Evolutionary conservation across 2,888 invertebrate genomes (phyloP), one percentile per base, ranked within the genome.

Genomic region (Heteromyza rotundicornis): DNA sequence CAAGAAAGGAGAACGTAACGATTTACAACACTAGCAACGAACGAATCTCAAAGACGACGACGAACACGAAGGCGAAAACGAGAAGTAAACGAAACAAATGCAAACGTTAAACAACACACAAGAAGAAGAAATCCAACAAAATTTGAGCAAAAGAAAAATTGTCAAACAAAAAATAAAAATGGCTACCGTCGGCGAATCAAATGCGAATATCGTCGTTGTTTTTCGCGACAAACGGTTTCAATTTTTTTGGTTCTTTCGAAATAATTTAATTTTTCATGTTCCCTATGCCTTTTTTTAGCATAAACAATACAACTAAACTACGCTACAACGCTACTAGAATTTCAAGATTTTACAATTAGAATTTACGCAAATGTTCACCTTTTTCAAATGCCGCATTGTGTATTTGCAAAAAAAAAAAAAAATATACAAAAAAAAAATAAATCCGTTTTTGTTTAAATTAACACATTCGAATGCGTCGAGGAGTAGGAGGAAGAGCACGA

Each of bases 381-480:
- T 77, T 74, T 77, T 77, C 72, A 77, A 77, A 70, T 78, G 77
- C 73, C 78, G 77, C 78, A 78, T 77, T 74, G 72, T 74, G 14
- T 40, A n/a, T 40, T n/a, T 27, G 27, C 27, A 27, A 10, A 5
- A 5, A 27, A 27, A 27, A 27, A 27, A 27, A 27, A 27, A 7
- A 5, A 7, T 27, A 5, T 27, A 7, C 27, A 10, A 27, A 27
- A 27, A n/a, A n/a, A n/a, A n/a, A n/a, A n/a, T n/a, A n/a, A n/a
- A n/a, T n/a, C n/a, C n/a, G n/a, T n/a, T n/a, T n/a, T n/a, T n/a
- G n/a, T 32, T 32, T 32, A 32, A 32, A 32, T 32, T 32, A 32
- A 32, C 32, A 32, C 32, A 32, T 32, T 32, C 7, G 12, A 8
- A 32, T 12, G 32, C n/a, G n/a, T n/a, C n/a, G n/a, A n/a, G n/a